A percentile compares a stretch with the other conserved stretches of the same genome.
Evolutionary conservation across 2,113 vertebrate genomes (phyloP).

Genomic region (Nyctibius bracteatus): DNA sequence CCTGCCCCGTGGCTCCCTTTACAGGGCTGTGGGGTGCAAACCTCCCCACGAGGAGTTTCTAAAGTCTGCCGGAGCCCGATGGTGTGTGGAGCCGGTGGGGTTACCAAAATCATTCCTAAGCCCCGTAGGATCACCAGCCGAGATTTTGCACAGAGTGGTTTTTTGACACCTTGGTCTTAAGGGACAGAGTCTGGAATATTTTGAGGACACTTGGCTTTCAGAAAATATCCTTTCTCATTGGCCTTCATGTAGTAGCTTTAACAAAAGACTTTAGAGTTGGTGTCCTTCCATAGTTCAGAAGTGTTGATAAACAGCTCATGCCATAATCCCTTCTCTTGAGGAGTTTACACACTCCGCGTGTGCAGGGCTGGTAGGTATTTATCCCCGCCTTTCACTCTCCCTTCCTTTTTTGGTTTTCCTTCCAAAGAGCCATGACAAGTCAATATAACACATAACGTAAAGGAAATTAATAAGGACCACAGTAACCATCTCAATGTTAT

Average conservation of each 20-base stretch:
- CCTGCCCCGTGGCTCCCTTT: background rate
- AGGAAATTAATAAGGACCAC: background rate
- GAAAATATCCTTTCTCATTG: background rate
- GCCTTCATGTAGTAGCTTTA: background rate
- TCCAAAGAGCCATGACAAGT: background rate
- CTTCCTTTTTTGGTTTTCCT: background rate
- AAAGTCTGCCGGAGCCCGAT: background rate
- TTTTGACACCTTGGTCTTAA: background rate
- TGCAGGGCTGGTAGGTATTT: background rate
- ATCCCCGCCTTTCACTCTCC: background rate
- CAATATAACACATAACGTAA: background rate
- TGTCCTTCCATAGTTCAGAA: background rate
- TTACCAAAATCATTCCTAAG: background rate
- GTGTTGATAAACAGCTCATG: background rate
- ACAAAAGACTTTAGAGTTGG: background rate
- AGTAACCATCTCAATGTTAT: background rate
- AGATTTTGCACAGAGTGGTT: background rate
- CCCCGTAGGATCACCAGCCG: rapidly evolving
- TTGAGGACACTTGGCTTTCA: background rate
- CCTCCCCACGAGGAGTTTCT: background rate
- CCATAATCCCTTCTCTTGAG: constrained; percentile 15
- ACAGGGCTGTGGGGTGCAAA: background rate
- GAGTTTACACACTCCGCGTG: background rate
- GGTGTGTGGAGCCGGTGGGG: rapidly evolving
- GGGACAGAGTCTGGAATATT: background rate